These are phyloP conservation scores for Aradophagus sp. DNA, from an alignment of 1,140 invertebrate species.

Conservation along the genomic window DNA sequence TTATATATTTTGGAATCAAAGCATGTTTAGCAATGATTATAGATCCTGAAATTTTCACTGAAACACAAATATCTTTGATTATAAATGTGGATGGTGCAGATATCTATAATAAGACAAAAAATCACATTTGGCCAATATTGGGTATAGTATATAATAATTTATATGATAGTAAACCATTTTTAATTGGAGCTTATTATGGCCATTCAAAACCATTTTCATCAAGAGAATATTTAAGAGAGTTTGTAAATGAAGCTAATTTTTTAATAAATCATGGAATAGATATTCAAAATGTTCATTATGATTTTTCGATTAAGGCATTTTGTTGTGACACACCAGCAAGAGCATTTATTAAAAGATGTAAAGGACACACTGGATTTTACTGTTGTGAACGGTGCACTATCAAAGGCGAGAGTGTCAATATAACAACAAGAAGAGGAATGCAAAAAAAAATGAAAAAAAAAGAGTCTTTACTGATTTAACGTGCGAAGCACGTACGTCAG, in stretches of 20 bases:
- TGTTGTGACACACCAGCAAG: conserved; percentile 14
- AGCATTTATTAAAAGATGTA: conserved; percentile 20
- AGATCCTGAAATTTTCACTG: conserved; percentile 3
- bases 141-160: conserved; percentile 1
- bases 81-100: conserved; percentile 6
- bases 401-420: conserved; percentile 5
- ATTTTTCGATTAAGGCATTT: conserved; percentile 8
- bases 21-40: neutral
- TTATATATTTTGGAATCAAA: conserved; percentile 8
- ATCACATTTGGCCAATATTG: conserved; percentile 1
- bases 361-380: conserved; percentile 17
- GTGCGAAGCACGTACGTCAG: neutral
- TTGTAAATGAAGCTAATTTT: conserved; percentile 33
- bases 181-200: conserved; percentile 38
- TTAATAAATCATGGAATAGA: conserved; percentile 18
- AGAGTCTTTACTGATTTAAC: neutral
- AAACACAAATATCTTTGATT: conserved; percentile 1
- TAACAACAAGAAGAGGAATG: neutral
- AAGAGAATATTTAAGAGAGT: conserved; percentile 38
- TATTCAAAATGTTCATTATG: conserved; percentile 3
- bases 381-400: conserved; percentile 13
- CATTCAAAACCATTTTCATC: conserved; percentile 31
- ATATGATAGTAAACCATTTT: conserved; percentile 18
- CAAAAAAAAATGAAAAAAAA: neutral
- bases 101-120: conserved; percentile 6